Conservation (phyloP, 2,888 invertebrate genomes). For the Scelioninae gen. 2 region DNA sequence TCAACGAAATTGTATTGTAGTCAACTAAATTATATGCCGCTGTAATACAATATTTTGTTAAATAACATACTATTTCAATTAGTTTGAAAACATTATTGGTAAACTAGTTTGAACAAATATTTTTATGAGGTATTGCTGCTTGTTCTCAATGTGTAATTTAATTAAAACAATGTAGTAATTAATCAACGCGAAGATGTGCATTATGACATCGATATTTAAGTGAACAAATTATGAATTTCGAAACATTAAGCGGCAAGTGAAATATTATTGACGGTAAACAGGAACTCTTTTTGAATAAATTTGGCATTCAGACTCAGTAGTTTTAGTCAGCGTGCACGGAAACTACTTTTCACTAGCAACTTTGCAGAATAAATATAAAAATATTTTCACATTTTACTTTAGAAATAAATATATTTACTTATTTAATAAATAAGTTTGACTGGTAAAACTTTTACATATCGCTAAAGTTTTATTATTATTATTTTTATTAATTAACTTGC, state of each 20-base stretch:
- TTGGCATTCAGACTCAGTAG: not conserved
- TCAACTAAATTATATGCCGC: too few relatives aligned
- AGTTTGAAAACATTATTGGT: not conserved
- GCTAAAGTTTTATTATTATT: too few relatives aligned
- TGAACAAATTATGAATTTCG: not conserved
- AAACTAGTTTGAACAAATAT: too few relatives aligned
- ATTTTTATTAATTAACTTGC: too few relatives aligned
- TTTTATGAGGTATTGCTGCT: too few relatives aligned
- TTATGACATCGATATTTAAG: not conserved
- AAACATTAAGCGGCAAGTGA: conserved; percentile 3
- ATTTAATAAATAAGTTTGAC: not conserved
- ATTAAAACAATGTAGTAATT: too few relatives aligned
- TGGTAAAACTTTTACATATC: not conserved
- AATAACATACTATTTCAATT: too few relatives aligned
- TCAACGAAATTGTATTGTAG: too few relatives aligned
- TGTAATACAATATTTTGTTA: too few relatives aligned
- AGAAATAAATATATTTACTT: not conserved
- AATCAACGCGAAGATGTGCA: not conserved
- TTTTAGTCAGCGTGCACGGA: not conserved
- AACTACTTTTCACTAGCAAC: not conserved
- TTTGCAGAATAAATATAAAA: not conserved
- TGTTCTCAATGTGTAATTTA: too few relatives aligned
- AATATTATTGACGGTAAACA: not conserved
- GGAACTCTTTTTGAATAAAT: not conserved
- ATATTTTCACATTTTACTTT: not conserved